Evolutionary conservation across 1,140 invertebrate species (phyloP).

Genomic region (Anoplolepis gracilipes): DNA sequence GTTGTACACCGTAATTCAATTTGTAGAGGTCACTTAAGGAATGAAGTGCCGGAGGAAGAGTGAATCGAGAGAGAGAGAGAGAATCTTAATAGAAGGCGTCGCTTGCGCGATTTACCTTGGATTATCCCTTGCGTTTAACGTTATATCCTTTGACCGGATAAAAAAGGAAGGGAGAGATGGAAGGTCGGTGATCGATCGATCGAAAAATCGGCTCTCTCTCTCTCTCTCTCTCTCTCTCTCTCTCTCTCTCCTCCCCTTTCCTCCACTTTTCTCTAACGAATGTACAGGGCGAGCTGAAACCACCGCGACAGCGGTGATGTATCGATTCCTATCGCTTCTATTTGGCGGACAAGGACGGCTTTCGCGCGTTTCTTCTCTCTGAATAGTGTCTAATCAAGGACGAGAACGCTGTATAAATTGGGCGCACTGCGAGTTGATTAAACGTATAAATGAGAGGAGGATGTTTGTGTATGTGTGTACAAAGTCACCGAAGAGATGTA

Average conservation of each 20-base stretch:
- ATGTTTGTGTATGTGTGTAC: background rate
- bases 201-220: background rate
- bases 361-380: constrained; percentile 32
- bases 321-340: constrained; percentile 49
- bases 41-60: constrained; percentile 8
- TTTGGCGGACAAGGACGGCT: constrained; percentile 22
- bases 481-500: background rate
- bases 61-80: constrained; percentile 39
- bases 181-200: constrained; percentile 36
- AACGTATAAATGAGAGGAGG: background rate
- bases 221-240: too few relatives aligned
- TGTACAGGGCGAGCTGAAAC: background rate
- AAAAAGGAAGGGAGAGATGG: too few relatives aligned
- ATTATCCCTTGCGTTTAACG: constrained; percentile 17
- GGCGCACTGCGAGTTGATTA: constrained; percentile 4
- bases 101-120: constrained; percentile 30
- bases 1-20: constrained; percentile 48
- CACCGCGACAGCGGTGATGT: constrained; percentile 16
- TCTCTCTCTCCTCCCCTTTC: too few relatives aligned
- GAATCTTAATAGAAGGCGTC: constrained; percentile 21
- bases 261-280: constrained; percentile 14
- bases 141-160: constrained; percentile 1
- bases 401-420: constrained; percentile 14
- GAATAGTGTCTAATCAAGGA: constrained; percentile 40
- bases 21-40: constrained; percentile 47